phyloP scores from a whole-genome alignment of 1,140 invertebrate species.

The Sitobion miscanthi region DNA sequence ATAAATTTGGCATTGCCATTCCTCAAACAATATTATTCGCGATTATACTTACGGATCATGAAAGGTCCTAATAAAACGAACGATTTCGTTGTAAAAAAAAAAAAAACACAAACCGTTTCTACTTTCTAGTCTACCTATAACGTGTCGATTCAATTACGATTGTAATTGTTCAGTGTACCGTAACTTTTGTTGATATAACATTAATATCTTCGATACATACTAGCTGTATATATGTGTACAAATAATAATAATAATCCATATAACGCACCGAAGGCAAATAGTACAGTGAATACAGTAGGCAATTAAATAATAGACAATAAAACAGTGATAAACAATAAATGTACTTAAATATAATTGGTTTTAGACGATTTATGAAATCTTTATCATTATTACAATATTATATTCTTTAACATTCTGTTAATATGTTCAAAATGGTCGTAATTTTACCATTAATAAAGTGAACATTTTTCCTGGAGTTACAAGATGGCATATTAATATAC shows the following conservation, averaged over 20 bases:
- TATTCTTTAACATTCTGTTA: too few species aligned
- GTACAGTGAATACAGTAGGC: too few species aligned
- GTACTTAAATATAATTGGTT: too few species aligned
- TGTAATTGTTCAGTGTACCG: neutral
- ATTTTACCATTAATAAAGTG: too few species aligned
- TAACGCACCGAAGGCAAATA: too few species aligned
- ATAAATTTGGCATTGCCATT: neutral
- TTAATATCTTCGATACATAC: neutral
- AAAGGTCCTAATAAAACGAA: neutral
- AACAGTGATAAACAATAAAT: too few species aligned
- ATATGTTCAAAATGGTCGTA: too few species aligned
- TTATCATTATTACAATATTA: too few species aligned
- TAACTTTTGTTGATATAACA: constrained; percentile 1
- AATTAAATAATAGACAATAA: too few species aligned
- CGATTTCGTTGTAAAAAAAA: neutral
- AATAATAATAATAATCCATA: too few species aligned
- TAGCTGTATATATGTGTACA: neutral
- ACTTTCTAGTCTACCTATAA: neutral
- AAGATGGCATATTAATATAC: neutral
- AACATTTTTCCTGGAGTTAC: too few species aligned
- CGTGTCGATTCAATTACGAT: neutral
- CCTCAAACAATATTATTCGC: neutral
- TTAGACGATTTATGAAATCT: too few species aligned
- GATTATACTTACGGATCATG: neutral
- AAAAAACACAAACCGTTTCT: neutral